phyloP scores from a whole-genome alignment of 37 sponge, comb jelly and placozoan genomes.

The Trichoplax adhaerens region DNA sequence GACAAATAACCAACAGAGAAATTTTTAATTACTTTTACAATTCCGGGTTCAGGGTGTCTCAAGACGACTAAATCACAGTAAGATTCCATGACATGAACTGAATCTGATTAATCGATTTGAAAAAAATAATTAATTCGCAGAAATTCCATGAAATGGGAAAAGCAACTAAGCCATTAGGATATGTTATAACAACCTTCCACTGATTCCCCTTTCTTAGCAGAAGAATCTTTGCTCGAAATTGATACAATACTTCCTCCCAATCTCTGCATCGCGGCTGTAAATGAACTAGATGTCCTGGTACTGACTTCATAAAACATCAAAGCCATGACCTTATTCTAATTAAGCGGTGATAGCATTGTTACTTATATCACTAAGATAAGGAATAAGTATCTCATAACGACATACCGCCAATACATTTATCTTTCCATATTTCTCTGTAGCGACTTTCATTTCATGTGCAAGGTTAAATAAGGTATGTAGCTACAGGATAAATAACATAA shows the following conservation, averaged over 20 bases:
- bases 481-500: conserved; percentile 2
- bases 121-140: neutral
- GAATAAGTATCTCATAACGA: neutral
- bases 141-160: neutral
- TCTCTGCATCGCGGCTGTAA: conserved; percentile 89
- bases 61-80: conserved; percentile 88
- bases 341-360: neutral
- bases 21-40: conserved; percentile 30
- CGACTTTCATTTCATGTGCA: conserved; percentile 68
- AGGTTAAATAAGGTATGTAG: conserved; percentile 46
- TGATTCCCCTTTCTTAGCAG: conserved; percentile 88
- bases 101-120: conserved; percentile 29
- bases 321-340: conserved; percentile 63
- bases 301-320: conserved; percentile 95
- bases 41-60: conserved; percentile 76
- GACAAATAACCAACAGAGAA: conserved; percentile 7
- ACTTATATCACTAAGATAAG: no score
- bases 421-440: conserved; percentile 38
- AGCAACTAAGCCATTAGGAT: neutral
- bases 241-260: conserved; percentile 65
- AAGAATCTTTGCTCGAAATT: conserved; percentile 55
- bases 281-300: conserved; percentile 82
- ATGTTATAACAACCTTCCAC: conserved; percentile 49
- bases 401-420: conserved; percentile 51
- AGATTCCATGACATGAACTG: conserved; percentile 70